These are phyloP conservation scores for Bombus pascuorum DNA, from an alignment of 1,140 invertebrate genomes.

Conservation along the genomic window DNA sequence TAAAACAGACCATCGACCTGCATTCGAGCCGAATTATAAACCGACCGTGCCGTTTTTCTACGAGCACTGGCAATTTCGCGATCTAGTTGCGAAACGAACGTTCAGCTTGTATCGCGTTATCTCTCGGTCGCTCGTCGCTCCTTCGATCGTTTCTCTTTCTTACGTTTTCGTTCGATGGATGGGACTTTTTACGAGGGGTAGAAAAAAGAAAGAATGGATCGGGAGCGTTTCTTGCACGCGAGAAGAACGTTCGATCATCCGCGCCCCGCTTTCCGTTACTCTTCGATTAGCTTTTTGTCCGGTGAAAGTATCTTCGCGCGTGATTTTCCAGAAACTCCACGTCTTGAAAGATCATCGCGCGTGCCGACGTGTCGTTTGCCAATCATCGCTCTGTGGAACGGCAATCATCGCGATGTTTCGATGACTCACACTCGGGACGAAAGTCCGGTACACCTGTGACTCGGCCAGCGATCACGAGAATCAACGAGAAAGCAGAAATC, in stretches of 20 bases:
- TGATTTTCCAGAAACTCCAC: conserved; percentile 39
- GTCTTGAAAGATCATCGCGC: neutral
- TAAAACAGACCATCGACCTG: conserved; percentile 63
- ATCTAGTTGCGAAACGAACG: conserved; percentile 4
- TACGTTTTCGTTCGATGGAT: too few relatives aligned
- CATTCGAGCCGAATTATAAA: conserved; percentile 59
- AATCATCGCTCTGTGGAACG: too few relatives aligned
- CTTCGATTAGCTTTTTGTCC: neutral
- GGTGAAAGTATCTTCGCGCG: conserved; percentile 13
- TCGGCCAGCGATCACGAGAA: neutral
- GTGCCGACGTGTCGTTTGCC: neutral
- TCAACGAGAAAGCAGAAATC: neutral
- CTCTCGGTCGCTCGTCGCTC: neutral
- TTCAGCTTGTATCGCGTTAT: neutral
- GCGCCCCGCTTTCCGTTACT: conserved; percentile 15
- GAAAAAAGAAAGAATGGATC: neutral
- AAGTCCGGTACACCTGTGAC: neutral
- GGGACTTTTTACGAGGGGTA: neutral
- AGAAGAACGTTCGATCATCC: conserved; percentile 29
- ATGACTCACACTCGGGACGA: neutral
- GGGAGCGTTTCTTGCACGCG: neutral
- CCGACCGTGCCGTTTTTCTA: neutral
- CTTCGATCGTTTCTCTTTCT: neutral
- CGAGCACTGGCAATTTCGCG: neutral
- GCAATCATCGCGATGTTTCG: neutral